Percentiles rank a stretch among this genome's conserved stretches.
These are phyloP conservation scores for Taenaris catops DNA, from an alignment of 2,888 invertebrate species.

Conservation along the genomic window DNA sequence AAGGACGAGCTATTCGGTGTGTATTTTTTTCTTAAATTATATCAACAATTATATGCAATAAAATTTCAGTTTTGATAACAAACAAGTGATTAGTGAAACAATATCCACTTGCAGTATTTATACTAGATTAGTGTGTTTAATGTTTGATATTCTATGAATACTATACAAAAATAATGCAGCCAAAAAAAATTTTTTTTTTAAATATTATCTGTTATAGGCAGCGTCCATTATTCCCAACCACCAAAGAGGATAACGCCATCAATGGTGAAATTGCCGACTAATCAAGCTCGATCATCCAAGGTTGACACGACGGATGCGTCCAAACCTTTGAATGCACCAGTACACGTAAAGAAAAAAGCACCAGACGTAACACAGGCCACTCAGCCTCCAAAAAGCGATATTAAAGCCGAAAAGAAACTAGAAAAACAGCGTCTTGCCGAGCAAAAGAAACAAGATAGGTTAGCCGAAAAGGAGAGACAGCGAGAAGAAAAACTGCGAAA, in stretches of 20 bases:
- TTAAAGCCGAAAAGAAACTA: constrained; percentile 44
- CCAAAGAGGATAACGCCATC: constrained; percentile 40
- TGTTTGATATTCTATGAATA: too few species aligned
- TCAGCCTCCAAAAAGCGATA: constrained; percentile 32
- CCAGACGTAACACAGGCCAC: constrained; percentile 39
- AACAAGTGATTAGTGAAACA: too few species aligned
- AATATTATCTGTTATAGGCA: too few species aligned
- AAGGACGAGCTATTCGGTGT: constrained; percentile 54
- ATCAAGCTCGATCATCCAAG: constrained; percentile 22
- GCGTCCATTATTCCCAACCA: constrained; percentile 30
- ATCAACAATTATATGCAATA: too few species aligned
- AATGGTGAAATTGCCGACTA: constrained; percentile 36
- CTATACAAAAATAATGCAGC: too few species aligned
- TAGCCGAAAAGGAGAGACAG: constrained; percentile 37
- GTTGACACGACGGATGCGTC: constrained; percentile 40
- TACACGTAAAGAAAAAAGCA: constrained; percentile 36
- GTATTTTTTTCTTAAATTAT: constrained; percentile 15
- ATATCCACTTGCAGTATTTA: too few species aligned
- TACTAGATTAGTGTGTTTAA: too few species aligned
- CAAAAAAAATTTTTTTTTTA: too few species aligned
- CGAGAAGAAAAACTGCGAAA: constrained; percentile 41
- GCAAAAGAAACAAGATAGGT: constrained; percentile 43
- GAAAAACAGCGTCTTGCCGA: constrained; percentile 44
- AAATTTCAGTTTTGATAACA: too few species aligned
- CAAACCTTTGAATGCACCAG: constrained; percentile 26